These are phyloP conservation scores for Crypturellus tataupa DNA, from an alignment of 2,797 vertebrate species.

Conservation along the genomic window DNA sequence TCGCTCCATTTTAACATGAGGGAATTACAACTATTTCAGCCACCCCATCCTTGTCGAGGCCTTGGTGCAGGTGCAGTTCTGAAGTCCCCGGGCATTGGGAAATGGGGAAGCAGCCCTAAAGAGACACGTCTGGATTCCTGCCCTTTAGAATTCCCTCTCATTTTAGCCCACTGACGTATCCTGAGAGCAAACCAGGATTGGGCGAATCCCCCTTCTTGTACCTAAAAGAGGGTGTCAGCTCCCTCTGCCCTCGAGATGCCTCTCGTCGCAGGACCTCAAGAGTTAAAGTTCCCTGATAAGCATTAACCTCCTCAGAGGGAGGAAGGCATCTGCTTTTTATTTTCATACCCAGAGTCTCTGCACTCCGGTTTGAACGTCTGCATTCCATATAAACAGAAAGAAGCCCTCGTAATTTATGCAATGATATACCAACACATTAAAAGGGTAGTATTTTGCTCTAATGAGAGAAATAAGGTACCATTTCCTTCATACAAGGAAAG, in stretches of 20 bases:
- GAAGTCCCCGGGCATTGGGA: not conserved
- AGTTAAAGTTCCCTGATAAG: conserved; percentile 72
- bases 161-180: not conserved
- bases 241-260: not conserved
- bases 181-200: not conserved
- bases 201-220: not conserved
- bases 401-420: conserved; percentile 81
- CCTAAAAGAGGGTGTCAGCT: not conserved
- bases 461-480: conserved; percentile 78
- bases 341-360: conserved; percentile 69
- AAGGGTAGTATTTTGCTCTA: conserved; percentile 81
- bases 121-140: not conserved
- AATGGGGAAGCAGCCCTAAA: not conserved
- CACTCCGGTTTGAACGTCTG: conserved; percentile 76
- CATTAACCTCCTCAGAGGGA: conserved; percentile 40
- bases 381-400: conserved; percentile 79
- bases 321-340: conserved; percentile 86
- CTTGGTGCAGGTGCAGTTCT: not conserved
- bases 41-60: not conserved
- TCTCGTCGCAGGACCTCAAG: conserved; percentile 24
- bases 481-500: conserved; percentile 75
- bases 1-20: not conserved
- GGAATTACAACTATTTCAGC: not conserved
- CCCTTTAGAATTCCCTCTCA: not conserved
- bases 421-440: conserved; percentile 74